Evolutionary conservation across 2,888 invertebrate species (phyloP).

Genomic region (Platycheirus albimanus): DNA sequence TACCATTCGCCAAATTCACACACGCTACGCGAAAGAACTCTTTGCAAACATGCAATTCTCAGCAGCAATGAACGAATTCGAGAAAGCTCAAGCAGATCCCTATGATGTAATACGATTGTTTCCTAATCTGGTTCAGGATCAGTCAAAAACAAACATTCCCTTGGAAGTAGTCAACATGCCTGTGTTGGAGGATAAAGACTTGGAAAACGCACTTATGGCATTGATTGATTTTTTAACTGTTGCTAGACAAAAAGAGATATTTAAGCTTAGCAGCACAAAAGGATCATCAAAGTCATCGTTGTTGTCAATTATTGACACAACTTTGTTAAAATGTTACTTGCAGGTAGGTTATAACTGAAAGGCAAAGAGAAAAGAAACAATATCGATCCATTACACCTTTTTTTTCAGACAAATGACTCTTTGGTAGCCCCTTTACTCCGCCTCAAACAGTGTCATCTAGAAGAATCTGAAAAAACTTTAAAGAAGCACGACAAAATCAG

Average conservation of each 20-base stretch:
- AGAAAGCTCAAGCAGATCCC: constrained; percentile 95
- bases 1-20: constrained; percentile 94
- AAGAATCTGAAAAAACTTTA: constrained; percentile 95
- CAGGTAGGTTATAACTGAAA: constrained; percentile 85
- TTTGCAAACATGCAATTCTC: constrained; percentile 94
- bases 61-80: constrained; percentile 95
- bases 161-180: constrained; percentile 69
- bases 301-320: constrained; percentile 97
- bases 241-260: constrained; percentile 84
- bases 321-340: constrained; percentile 97
- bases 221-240: constrained; percentile 95
- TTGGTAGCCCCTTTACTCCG: constrained; percentile 95
- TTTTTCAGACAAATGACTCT: constrained; percentile 94
- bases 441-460: constrained; percentile 95
- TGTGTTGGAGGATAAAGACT: constrained; percentile 90
- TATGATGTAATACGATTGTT: constrained; percentile 97
- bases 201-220: constrained; percentile 94
- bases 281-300: constrained; percentile 81
- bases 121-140: constrained; percentile 88
- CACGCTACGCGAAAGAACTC: constrained; percentile 93
- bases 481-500: constrained; percentile 93
- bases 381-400: background rate
- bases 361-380: background rate
- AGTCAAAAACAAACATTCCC: constrained; percentile 71
- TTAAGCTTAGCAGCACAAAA: constrained; percentile 80